These are phyloP conservation scores for Hoplostethus atlanticus DNA, from an alignment of 2,797 vertebrate genomes.

Conservation along the genomic window DNA sequence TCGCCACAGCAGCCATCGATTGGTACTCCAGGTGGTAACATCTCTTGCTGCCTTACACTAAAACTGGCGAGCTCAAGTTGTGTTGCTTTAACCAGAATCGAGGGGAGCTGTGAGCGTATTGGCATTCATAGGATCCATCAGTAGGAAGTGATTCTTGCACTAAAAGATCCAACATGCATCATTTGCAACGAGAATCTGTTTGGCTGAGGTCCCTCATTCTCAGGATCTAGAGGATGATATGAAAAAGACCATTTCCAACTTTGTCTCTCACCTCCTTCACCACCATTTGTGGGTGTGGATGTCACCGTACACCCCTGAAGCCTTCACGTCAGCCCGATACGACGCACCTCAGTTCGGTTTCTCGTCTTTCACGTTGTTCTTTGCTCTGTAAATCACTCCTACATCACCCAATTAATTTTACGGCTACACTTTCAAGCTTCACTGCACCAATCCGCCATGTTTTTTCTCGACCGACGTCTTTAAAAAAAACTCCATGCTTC, in stretches of 20 bases:
- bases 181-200: too few species aligned
- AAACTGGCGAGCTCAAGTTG: neutral
- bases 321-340: slow-evolving; percentile 2
- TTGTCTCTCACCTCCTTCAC: slow-evolving; percentile 2
- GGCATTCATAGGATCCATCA: slow-evolving; percentile 14
- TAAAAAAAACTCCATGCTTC: slow-evolving; percentile 16
- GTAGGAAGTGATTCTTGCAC: slow-evolving; percentile 15
- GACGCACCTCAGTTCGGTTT: slow-evolving; percentile 31
- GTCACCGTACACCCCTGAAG: neutral
- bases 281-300: neutral
- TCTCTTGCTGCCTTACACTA: too few species aligned
- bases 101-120: slow-evolving; percentile 1
- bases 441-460: slow-evolving; percentile 1
- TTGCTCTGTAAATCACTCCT: slow-evolving; percentile 7
- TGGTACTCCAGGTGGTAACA: too few species aligned
- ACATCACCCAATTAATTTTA: slow-evolving; percentile 13
- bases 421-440: slow-evolving; percentile 14
- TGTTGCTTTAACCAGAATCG: neutral
- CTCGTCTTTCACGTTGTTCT: slow-evolving; percentile 20
- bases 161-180: slow-evolving; percentile 13
- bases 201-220: neutral
- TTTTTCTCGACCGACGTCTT: slow-evolving; percentile 4
- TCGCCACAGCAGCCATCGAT: too few species aligned
- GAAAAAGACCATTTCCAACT: slow-evolving; percentile 7
- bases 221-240: neutral